Conservation (phyloP, 2,797 vertebrate species). For the Selene dorsalis region DNA sequence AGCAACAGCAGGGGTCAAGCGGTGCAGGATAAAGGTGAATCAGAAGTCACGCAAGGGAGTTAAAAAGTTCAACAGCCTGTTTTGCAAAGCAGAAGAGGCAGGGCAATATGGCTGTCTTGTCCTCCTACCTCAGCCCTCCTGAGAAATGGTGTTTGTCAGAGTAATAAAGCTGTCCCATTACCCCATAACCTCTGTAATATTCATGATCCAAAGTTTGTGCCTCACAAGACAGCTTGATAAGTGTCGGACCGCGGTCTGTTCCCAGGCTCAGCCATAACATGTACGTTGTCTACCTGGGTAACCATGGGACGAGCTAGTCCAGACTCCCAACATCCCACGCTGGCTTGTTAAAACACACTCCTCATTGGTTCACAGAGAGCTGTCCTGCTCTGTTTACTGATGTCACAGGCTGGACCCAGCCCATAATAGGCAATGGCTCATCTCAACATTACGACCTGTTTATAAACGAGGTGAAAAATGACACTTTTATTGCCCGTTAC, state of each 20-base stretch:
- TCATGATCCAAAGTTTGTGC: slow-evolving; percentile 79
- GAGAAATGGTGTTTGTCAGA: slow-evolving; percentile 77
- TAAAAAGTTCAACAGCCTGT: slow-evolving; percentile 65
- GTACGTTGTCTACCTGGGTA: slow-evolving; percentile 77
- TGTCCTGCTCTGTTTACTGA: slow-evolving; percentile 72
- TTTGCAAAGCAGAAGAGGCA: slow-evolving; percentile 57
- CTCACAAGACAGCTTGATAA: slow-evolving; percentile 75
- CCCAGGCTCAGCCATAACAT: slow-evolving; percentile 81
- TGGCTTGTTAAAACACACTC: slow-evolving; percentile 73
- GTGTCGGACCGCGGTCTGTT: slow-evolving; percentile 69
- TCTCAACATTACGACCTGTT: slow-evolving; percentile 80
- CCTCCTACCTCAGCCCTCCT: slow-evolving; percentile 55
- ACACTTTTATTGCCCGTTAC: slow-evolving; percentile 78
- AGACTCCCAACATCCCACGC: slow-evolving; percentile 71
- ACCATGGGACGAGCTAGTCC: slow-evolving; percentile 77
- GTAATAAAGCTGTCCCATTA: slow-evolving; percentile 82
- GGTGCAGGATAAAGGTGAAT: slow-evolving; percentile 61
- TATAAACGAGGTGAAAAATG: slow-evolving; percentile 78
- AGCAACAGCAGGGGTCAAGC: slow-evolving; percentile 55
- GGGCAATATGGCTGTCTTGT: slow-evolving; percentile 64
- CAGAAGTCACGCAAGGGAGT: slow-evolving; percentile 64
- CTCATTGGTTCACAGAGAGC: slow-evolving; percentile 55
- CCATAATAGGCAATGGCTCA: slow-evolving; percentile 86
- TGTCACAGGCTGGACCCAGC: slow-evolving; percentile 71
- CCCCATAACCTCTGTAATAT: slow-evolving; percentile 76